A percentile compares a stretch with the other conserved stretches of the same genome.
These are phyloP conservation scores for Euura saliciscinereae DNA, from an alignment of 1,140 invertebrate species.

Conservation along the genomic window DNA sequence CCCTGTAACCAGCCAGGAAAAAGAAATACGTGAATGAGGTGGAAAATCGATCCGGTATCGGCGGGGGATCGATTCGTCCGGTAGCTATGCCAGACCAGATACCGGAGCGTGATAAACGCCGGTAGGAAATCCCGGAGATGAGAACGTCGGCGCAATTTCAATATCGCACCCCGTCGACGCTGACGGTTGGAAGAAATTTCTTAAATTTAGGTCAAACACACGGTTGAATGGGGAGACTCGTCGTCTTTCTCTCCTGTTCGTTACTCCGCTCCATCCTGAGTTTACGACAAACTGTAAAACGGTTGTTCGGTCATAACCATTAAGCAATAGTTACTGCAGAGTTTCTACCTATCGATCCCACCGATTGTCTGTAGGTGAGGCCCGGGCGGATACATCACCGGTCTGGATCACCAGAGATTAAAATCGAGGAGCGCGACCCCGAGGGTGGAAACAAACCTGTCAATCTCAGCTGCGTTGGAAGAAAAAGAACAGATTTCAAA, in stretches of 20 bases:
- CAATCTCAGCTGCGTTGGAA: not conserved
- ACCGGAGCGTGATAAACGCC: too few species aligned
- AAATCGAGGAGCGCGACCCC: not conserved
- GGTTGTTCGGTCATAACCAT: not conserved
- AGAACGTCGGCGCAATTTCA: too few species aligned
- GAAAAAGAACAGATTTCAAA: too few species aligned
- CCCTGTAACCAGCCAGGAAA: too few species aligned
- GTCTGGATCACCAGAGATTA: not conserved
- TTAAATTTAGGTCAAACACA: not conserved
- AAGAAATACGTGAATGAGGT: too few species aligned
- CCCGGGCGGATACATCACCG: not conserved
- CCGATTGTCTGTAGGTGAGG: not conserved
- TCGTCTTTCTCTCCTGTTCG: not conserved
- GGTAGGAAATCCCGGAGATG: too few species aligned
- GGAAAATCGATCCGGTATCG: too few species aligned
- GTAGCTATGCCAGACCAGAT: too few species aligned
- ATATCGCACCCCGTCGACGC: too few species aligned
- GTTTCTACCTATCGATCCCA: not conserved
- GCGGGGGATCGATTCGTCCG: too few species aligned
- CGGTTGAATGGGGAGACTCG: not conserved
- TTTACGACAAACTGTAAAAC: conserved; percentile 3
- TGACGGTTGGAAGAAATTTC: not conserved
- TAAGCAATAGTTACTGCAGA: not conserved
- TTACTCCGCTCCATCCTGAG: not conserved
- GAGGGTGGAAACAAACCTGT: not conserved